phyloP scores from a whole-genome alignment of 2,113 vertebrate species.

The Choloepus hoffmanni region DNA sequence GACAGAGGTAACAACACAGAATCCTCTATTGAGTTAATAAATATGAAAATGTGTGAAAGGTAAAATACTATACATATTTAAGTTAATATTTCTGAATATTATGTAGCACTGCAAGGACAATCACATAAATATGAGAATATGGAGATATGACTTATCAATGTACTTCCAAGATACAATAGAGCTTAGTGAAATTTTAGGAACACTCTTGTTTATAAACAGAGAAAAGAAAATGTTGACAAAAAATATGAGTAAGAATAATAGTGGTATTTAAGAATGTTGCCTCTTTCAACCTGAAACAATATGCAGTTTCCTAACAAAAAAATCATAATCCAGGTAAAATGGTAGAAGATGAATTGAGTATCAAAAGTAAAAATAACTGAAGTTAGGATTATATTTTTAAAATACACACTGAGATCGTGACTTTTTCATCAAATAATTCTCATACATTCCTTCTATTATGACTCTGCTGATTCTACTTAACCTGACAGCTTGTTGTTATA shows the following conservation, averaged over 20 bases:
- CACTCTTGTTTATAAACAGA: background rate
- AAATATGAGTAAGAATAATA: background rate
- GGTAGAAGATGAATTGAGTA: background rate
- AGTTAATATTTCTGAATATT: constrained; percentile 15
- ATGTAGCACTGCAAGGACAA: background rate
- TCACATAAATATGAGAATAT: background rate
- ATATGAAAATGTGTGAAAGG: background rate
- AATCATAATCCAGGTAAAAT: background rate
- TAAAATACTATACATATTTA: background rate
- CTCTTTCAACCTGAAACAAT: background rate
- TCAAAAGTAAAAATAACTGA: background rate
- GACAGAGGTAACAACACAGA: background rate
- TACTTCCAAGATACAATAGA: background rate
- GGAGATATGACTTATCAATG: background rate
- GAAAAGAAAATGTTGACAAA: background rate
- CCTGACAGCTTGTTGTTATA: background rate
- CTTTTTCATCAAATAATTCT: background rate
- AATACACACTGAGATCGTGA: background rate
- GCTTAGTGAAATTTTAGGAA: background rate
- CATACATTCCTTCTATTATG: background rate
- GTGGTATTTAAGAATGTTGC: background rate
- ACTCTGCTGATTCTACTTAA: background rate
- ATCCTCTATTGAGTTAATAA: background rate
- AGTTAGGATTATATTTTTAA: background rate
- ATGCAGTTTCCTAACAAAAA: background rate